Evolutionary conservation across 2,797 vertebrate species (phyloP).

Genomic region (Chrosomus eos): DNA sequence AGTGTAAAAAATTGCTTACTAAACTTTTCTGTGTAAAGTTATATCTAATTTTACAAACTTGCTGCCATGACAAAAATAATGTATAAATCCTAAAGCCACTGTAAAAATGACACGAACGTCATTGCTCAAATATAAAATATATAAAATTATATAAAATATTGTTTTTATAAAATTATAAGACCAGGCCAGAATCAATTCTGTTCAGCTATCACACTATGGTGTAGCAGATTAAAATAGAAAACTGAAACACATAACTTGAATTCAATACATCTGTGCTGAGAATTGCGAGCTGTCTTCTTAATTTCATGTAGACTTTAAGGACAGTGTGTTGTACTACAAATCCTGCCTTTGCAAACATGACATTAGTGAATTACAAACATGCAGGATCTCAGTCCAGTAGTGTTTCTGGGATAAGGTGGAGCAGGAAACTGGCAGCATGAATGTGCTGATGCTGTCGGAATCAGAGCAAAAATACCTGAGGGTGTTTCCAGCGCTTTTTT

Average conservation of each 20-base stretch:
- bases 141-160: no score
- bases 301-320: not conserved
- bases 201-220: not conserved
- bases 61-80: no score
- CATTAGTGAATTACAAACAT: not conserved
- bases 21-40: no score
- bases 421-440: slow-evolving; percentile 30
- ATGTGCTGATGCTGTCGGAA: slow-evolving; percentile 37
- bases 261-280: not conserved
- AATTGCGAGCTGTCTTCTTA: not conserved
- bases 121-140: not conserved
- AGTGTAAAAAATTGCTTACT: no score
- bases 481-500: slow-evolving; percentile 28
- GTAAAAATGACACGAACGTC: not conserved
- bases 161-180: not conserved
- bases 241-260: not conserved
- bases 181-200: not conserved
- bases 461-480: slow-evolving; percentile 25
- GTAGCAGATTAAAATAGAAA: not conserved
- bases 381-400: not conserved
- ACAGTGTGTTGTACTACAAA: not conserved
- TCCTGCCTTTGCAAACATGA: not conserved
- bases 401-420: slow-evolving; percentile 32
- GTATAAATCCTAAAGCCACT: not conserved
- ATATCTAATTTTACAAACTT: not conserved